Evolutionary conservation across 2,797 vertebrate genomes (phyloP), one percentile per base, ranked within the genome.

Genomic region (Synanceia verrucosa): DNA sequence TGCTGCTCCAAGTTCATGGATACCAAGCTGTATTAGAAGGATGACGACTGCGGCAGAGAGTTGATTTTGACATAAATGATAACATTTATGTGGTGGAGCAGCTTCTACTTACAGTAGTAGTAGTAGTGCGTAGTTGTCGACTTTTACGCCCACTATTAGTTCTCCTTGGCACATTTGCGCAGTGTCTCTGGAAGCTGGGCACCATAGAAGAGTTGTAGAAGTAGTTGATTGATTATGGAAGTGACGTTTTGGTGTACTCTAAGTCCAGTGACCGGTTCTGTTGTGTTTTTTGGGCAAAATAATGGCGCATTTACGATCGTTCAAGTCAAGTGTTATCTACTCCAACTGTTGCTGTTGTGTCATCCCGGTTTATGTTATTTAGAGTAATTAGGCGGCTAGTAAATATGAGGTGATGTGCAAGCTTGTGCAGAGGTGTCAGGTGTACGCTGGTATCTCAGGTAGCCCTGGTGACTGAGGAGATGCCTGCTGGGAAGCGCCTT

Each of bases 361-460:
- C 26, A 28, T 26, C 12, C 0, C 8, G 13, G 9, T 10, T 53
- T 33, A 6, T 70, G 65, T 57, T 48, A 13, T 26, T n/a, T 5
- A 16, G 34, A 13, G 29, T 59, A 31, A 72, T 65, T 28, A 62
- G 23, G 73, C 48, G 23, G 61, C 10, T 39, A 18, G 46, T 66
- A 23, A 48, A 65, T 36, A 65, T 6, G 65, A 58, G 56, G 12
- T 44, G 2, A 26, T 21, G 59, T 69, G 78, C 78, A 34, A 73
- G 80, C 71, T 34, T 39, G 24, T 33, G 23, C 63, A 57, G 73
- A 64, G 88, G 91, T 92, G 88, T 94, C 93, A 81, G 89, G 88
- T 93, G 83, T 73, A 18, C 69, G 4, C 36, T 29, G 59, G 82
- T 81, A 76, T 83, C 89, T 92, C 93, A 86, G 89, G 91, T 93